Conservation (phyloP, 2,797 vertebrate species). For the Parotocinclus haroldoi region DNA sequence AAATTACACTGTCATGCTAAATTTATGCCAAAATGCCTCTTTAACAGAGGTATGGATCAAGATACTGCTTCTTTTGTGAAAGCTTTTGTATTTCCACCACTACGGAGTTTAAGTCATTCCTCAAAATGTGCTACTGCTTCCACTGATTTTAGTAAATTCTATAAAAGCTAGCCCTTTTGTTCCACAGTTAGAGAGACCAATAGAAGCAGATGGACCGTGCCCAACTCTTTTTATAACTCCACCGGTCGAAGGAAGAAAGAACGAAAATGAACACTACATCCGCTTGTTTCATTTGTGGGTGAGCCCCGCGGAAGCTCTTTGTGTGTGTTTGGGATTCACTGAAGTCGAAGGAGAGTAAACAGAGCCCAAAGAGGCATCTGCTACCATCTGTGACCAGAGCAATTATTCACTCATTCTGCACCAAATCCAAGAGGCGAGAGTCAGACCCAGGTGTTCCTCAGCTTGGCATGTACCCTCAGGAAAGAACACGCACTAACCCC, state of each 20-base stretch:
- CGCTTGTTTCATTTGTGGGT: conserved; percentile 5
- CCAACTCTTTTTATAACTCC: not conserved
- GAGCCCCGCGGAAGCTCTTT: conserved; percentile 27
- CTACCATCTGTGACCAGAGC: conserved; percentile 64
- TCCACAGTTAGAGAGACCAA: not conserved
- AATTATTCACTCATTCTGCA: conserved; percentile 61
- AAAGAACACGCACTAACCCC: conserved; percentile 37
- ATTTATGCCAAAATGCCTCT: no score
- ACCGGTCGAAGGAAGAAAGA: not conserved
- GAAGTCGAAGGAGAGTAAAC: conserved; percentile 62
- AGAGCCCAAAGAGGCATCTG: conserved; percentile 50
- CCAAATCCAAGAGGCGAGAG: conserved; percentile 59
- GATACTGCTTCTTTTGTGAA: no score
- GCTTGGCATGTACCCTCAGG: conserved; percentile 44
- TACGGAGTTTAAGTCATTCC: no score
- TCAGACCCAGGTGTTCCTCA: conserved; percentile 64
- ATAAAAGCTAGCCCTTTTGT: no score
- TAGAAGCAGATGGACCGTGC: not conserved
- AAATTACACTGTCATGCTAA: no score
- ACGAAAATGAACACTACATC: not conserved
- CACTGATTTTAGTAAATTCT: no score
- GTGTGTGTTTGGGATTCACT: conserved; percentile 55
- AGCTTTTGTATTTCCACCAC: no score
- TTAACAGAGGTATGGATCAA: no score
- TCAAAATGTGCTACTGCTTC: no score